Base-by-base conservation (phyloP, 2,888 invertebrate genomes). In the Zele albiditarsus region DNA sequence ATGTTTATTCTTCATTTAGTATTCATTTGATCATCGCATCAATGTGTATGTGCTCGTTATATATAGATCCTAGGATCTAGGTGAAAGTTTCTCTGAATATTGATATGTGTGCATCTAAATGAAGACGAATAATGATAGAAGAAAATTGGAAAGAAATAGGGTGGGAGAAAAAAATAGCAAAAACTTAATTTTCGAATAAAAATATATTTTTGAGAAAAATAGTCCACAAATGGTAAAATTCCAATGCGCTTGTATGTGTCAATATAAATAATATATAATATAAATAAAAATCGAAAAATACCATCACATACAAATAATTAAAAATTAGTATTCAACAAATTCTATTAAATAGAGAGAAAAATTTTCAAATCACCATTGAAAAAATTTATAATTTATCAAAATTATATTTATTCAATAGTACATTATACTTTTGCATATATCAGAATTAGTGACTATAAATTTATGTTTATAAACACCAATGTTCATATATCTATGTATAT, bases 31-130 rank as follows among this genome's bases (percentile, higher is more conserved):
- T 73, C 68, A 68, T 62, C 23, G 81, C 83, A 82, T 80, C 81
- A 76, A 80, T 78, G 78, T 83, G 76, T 81, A 79, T 79, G 81
- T 81, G 82, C 82, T 82, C 84, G 82, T 82, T 53, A 2, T 46
- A 14, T 84, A 46, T 67, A 85, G 85, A 77, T 70, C 75, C 73
- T 85, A 84, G 83, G 82, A 83, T 77, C 81, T 84, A 84, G 82
- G 81, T 80, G 82, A 80, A 80, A 80, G 78, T 80, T 77, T 82
- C 80, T 78, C 82, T 81, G 82, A 81, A 53, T 53, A 20, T 20
- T 53, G 38, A 83, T 84, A 80, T 80, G 81, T 81, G 80, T 8
- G 42, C 20, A 53, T 3, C 23, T 6, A 12, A 62, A 27, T 68
- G 46, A 60, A 46, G 60, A 42, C 46, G 60, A 68, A 62, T 38